Evolutionary conservation across 2,888 invertebrate genomes (phyloP), one percentile per base, ranked within the genome.

Genomic region (Orthosia incerta): DNA sequence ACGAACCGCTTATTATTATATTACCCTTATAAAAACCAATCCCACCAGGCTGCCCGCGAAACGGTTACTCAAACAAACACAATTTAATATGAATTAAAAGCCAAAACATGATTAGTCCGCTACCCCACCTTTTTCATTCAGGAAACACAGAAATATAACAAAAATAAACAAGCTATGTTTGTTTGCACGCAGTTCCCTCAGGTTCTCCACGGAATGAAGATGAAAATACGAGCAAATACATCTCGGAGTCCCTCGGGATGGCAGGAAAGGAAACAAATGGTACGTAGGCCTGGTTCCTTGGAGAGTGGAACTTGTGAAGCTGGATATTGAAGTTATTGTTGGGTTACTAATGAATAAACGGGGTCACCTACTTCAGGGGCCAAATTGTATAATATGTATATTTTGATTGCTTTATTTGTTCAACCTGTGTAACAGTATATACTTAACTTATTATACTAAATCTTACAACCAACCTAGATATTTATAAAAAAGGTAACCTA

Each of bases 141-240:
- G n/a, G 9, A 63, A 66, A 60, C 15, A 23, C 51, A 46, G 2
- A 45, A 45, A 7, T 50, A 39, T 9, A 39, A 60, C 64, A 71
- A 23, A 71, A 69, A 71, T n/a, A 60, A 45, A 57, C 20, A 20
- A 20, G 81, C 45, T 66, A 48, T 39, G 31, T 67, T 64, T 63
- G 31, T 55, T 50, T 45, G 23, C 23, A 60, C 65, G 23, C 45
- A 50, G 63, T 45, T 45, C 69, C 65, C 23, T 39, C 3, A 68
- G 39, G 53, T 48, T 67, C 56, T 23, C 15, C 0, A n/a, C 55
- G 45, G 71, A 83, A 87, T 83, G 66, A 67, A 71, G 83, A 80
- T 68, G 59, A 74, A 79, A 86, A 76, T 71, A 74, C 72, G 68
- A 56, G 39, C 26, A 53, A 85, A 66, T 69, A 73, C n/a, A 63